Base-by-base conservation (phyloP, 2,797 vertebrate genomes). In the Enteromius viviparus region DNA sequence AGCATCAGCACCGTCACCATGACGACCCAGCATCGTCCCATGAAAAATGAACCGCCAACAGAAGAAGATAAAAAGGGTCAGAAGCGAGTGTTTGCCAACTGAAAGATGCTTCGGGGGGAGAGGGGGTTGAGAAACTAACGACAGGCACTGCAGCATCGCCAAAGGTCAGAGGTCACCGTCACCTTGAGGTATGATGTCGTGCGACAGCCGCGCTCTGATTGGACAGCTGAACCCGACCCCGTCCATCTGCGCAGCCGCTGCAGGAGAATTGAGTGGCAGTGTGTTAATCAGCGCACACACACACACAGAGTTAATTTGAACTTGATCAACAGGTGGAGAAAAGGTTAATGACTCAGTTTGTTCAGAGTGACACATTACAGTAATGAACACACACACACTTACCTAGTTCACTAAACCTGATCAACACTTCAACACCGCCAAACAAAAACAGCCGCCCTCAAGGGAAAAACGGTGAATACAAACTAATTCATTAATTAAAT, bases 151-250 rank as follows among this genome's bases (percentile, higher is more conserved):
- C 17, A 7, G 15, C 87, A 87, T 84, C 84, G 81, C 87, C 89
- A 86, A 88, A 91, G 94, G 94, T 94, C 93, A 94, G 78, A 92
- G 92, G 92, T 92, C 91, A 90, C 87, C 85, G 84, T 89, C 91
- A 91, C 92, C 93, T 94, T 91, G 89, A 90, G 91, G 91, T 90
- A 89, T 91, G 91, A 93, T 93, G 60, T 62, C 0, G 26, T 62
- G 23, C 12, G 0, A 11, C 23, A 26, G 92, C 92, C 85, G 12
- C 70, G 64, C 76, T 85, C 68, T 84, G 85, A 84, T 80, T 84
- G 85, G 77, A 74, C 49, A 9, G 15, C 6, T 58, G 21, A 49
- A 78, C 79, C n/a, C 12, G 64, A 80, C 49, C 65, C 32, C 68
- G 23, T 78, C 51, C 15, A 5, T 47, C 42, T 51, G 7, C 32